Conservation (phyloP, 2,113 vertebrate species). For the Narcine bancroftii region DNA sequence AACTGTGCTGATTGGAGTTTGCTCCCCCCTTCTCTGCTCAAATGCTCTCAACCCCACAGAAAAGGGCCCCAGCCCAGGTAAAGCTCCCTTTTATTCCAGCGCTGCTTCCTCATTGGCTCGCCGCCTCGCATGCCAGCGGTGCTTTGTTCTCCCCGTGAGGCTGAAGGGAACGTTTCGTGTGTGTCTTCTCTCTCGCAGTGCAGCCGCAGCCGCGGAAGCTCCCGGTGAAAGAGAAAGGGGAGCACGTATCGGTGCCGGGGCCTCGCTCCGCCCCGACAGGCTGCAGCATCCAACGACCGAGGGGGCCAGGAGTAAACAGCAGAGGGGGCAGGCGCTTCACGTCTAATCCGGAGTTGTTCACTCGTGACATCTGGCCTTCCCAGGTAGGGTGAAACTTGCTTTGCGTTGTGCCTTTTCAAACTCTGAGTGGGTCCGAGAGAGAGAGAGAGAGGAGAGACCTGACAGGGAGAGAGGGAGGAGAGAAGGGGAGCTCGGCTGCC, state of each 20-base stretch:
- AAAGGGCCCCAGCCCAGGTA: conserved; percentile 27
- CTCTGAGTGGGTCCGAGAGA: background rate
- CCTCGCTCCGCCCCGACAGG: conserved; percentile 1
- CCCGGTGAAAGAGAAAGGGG: conserved; percentile 27
- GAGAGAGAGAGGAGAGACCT: background rate
- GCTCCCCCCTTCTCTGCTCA: background rate
- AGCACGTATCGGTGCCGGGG: background rate
- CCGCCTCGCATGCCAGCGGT: conserved; percentile 23
- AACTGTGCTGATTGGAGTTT: conserved; percentile 11
- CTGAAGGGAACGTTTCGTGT: conserved; percentile 15
- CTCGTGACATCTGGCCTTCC: background rate
- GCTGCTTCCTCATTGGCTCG: conserved; percentile 14
- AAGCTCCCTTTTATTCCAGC: conserved; percentile 26
- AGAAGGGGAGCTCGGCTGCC: too few relatives aligned
- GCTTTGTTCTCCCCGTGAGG: conserved; percentile 35
- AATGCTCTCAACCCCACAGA: conserved; percentile 15
- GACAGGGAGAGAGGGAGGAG: background rate
- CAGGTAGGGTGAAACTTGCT: conserved; percentile 20
- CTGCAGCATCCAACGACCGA: background rate
- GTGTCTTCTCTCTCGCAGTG: background rate
- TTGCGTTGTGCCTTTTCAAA: background rate
- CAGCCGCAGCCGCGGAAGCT: conserved; percentile 11
- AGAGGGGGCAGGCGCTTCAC: conserved; percentile 13
- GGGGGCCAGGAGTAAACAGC: background rate
- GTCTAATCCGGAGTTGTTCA: background rate